phyloP scores from a whole-genome alignment of 2,797 vertebrate species.

The Margarornis squamiger region DNA sequence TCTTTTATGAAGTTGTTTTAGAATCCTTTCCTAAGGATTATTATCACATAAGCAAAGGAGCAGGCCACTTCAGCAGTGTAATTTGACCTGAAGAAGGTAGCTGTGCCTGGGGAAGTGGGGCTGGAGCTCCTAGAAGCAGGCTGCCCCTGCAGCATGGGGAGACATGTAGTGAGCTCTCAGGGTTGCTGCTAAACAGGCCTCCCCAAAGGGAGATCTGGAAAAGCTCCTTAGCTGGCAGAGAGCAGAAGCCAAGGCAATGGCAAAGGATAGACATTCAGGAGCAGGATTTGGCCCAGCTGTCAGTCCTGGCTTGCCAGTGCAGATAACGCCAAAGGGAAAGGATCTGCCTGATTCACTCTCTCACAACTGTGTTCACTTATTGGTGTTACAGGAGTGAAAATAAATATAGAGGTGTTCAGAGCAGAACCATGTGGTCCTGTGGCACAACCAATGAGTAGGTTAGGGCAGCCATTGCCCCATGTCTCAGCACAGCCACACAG shows the following conservation, averaged over 20 bases:
- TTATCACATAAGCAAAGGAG: not conserved
- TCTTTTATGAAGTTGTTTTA: not conserved
- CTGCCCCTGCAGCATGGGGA: not conserved
- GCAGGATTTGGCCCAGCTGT: not conserved
- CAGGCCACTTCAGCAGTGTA: not conserved
- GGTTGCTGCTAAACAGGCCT: not conserved
- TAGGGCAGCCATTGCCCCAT: not conserved
- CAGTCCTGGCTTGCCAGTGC: not conserved
- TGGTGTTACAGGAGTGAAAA: not conserved
- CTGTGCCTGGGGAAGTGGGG: not conserved
- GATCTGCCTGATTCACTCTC: not conserved
- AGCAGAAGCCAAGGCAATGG: not conserved
- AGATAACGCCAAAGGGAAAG: not conserved
- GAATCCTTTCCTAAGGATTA: not conserved
- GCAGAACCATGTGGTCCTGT: not conserved
- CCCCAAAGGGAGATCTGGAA: not conserved
- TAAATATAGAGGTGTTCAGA: not conserved
- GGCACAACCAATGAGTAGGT: rapidly evolving
- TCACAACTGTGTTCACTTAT: not conserved
- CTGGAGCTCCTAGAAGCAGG: not conserved
- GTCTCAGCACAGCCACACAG: not conserved
- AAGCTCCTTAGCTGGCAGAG: not conserved
- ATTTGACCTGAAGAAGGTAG: not conserved
- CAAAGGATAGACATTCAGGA: not conserved
- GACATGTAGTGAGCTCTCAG: rapidly evolving